Evolutionary conservation across 1,140 invertebrate genomes (phyloP), one percentile per base, ranked within the genome.

Genomic region (Drosophila bifasciata): DNA sequence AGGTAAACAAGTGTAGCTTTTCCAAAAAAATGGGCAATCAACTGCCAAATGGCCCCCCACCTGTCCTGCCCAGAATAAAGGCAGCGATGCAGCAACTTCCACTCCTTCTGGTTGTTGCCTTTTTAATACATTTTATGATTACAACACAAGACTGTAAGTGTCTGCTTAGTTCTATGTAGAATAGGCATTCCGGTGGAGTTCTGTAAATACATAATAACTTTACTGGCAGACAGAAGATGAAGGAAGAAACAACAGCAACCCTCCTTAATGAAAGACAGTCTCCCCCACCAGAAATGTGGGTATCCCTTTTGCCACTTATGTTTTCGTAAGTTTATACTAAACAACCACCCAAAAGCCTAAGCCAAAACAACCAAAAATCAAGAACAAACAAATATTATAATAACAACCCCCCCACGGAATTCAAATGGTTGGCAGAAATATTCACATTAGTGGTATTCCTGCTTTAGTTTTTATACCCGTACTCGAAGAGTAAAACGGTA

Each of bases 121-220:
- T 58, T 83, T 85, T 85, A 85, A 85, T 85, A 85, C 80, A 80
- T 85, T 85, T 85, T 85, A 85, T 79, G 81, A 86, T 86, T 85
- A 86, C 67, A 86, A 86, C 80, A 85, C n/a, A n/a, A n/a, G 74
- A 80, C 73, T 86, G 77, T 74, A 81, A 85, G 72, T 75, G 62
- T 75, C 70, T 75, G 70, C 61, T 74, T 46, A 66, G 25, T 36
- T 36, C 11, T n/a, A 17, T n/a, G n/a, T n/a, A n/a, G n/a, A n/a
- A n/a, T 21, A 6, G 15, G 16, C 6, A 16, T 36, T 36, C 11
- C 11, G 16, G 66, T 41, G 51, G 23, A 39, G 36, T 59, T 74
- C 43, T 40, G 81, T 79, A 86, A 86, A 86, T 85, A 77, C 73
- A 80, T 70, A 81, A 86, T 52, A 85, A 77, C 80, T 80, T 74